These are phyloP conservation scores for Psilopogon haemacephalus DNA, from an alignment of 2,113 vertebrate genomes.

Conservation along the genomic window DNA sequence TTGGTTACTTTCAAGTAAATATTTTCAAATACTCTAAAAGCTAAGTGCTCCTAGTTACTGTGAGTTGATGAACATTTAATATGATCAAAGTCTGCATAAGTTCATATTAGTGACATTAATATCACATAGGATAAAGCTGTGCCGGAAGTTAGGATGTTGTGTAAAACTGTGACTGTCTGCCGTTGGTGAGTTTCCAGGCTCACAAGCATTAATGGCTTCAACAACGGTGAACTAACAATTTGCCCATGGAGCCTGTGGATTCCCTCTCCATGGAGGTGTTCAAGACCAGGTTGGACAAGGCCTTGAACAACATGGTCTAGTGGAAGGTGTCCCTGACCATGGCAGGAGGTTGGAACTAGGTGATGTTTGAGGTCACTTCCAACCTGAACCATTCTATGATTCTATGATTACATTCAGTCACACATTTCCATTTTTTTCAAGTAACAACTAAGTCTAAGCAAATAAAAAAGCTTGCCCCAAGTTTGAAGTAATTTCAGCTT, in stretches of 20 bases:
- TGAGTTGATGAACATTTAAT: background rate
- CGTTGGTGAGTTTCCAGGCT: background rate
- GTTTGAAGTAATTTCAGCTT: background rate
- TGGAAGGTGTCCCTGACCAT: too few species aligned
- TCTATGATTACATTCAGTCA: background rate
- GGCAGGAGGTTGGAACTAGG: too few species aligned
- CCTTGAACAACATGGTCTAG: too few species aligned
- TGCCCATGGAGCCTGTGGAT: too few species aligned
- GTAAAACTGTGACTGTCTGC: background rate
- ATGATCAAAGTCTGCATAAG: background rate
- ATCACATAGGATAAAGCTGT: background rate
- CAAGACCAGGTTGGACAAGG: too few species aligned
- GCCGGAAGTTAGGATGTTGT: background rate
- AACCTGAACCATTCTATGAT: too few species aligned
- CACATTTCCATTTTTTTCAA: background rate
- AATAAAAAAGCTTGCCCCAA: background rate
- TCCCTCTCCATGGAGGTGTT: too few species aligned
- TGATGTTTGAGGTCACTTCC: too few species aligned
- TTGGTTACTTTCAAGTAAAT: background rate
- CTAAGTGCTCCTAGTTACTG: background rate
- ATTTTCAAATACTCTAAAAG: background rate
- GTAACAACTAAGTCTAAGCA: background rate
- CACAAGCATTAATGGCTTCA: background rate
- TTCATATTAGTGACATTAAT: background rate
- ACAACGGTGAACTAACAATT: too few species aligned